phyloP scores from a whole-genome alignment of 2,888 invertebrate species.

The Leptopilina syphax region DNA sequence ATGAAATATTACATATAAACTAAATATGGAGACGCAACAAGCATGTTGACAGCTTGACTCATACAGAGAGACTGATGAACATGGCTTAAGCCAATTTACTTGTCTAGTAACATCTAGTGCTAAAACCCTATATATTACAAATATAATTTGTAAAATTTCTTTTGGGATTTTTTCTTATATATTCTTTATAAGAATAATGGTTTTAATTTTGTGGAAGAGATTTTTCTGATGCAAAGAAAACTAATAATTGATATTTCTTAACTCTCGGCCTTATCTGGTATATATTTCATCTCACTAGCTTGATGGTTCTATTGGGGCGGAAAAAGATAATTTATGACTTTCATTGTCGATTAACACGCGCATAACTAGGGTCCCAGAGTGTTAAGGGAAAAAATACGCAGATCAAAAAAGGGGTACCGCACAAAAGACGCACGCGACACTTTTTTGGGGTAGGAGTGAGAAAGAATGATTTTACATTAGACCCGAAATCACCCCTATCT shows the following conservation, averaged over 20 bases:
- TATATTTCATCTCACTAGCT: constrained; percentile 45
- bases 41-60: too few relatives aligned
- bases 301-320: constrained; percentile 74
- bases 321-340: constrained; percentile 74
- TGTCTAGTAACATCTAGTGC: too few relatives aligned
- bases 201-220: constrained; percentile 65
- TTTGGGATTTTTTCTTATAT: too few relatives aligned
- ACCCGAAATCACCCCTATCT: constrained; percentile 66
- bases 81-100: too few relatives aligned
- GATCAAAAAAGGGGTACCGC: constrained; percentile 68
- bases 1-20: too few relatives aligned
- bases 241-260: constrained; percentile 52
- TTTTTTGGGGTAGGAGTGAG: constrained; percentile 65
- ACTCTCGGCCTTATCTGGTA: constrained; percentile 33
- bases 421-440: constrained; percentile 64
- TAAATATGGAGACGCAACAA: too few relatives aligned
- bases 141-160: too few relatives aligned
- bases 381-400: constrained; percentile 60
- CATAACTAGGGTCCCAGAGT: constrained; percentile 66
- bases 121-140: too few relatives aligned
- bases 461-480: constrained; percentile 42
- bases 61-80: too few relatives aligned
- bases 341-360: constrained; percentile 76
- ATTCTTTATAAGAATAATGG: constrained; percentile 68
- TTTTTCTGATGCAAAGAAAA: constrained; percentile 53